Evolutionary conservation across 2,113 vertebrate genomes (phyloP).

Genomic region (Pangasianodon hypophthalmus): DNA sequence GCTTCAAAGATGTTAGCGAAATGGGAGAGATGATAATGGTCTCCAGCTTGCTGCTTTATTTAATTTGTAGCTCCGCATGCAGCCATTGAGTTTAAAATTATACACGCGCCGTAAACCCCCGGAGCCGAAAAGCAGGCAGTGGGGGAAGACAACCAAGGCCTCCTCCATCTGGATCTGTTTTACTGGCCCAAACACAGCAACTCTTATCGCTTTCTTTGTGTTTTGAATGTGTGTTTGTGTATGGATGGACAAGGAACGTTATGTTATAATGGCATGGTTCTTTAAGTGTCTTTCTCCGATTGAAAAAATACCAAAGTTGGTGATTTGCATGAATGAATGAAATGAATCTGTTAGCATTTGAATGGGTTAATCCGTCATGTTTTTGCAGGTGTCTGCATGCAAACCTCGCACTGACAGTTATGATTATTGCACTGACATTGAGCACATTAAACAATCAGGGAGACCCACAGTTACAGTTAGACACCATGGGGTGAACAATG

Average conservation of each 20-base stretch:
- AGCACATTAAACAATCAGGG: not conserved
- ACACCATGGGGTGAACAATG: not conserved
- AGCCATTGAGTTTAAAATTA: conserved; percentile 74
- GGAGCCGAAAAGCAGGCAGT: conserved; percentile 43
- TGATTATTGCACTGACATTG: not conserved
- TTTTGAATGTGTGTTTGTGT: conserved; percentile 10
- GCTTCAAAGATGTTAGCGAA: conserved; percentile 72
- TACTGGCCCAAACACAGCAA: conserved; percentile 64
- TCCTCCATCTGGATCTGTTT: conserved; percentile 74
- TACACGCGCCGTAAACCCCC: conserved; percentile 66
- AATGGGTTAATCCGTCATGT: conserved; percentile 48
- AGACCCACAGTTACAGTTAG: not conserved
- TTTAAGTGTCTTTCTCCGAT: conserved; percentile 47
- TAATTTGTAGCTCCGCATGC: conserved; percentile 77
- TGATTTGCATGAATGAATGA: conserved; percentile 62
- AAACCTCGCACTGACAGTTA: conserved; percentile 20
- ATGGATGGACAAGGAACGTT: not conserved
- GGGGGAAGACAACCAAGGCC: conserved; percentile 3
- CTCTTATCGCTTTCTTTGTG: conserved; percentile 59
- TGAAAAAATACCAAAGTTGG: conserved; percentile 50
- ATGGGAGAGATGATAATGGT: conserved; percentile 72
- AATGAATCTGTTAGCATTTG: conserved; percentile 41
- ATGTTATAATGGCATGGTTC: not conserved
- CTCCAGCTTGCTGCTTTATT: conserved; percentile 74
- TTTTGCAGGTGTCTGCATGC: conserved; percentile 43